A percentile compares a stretch with the other conserved stretches of the same genome.
Conservation (phyloP, 2,113 vertebrate species). For the Periophthalmodon schlosseri region DNA sequence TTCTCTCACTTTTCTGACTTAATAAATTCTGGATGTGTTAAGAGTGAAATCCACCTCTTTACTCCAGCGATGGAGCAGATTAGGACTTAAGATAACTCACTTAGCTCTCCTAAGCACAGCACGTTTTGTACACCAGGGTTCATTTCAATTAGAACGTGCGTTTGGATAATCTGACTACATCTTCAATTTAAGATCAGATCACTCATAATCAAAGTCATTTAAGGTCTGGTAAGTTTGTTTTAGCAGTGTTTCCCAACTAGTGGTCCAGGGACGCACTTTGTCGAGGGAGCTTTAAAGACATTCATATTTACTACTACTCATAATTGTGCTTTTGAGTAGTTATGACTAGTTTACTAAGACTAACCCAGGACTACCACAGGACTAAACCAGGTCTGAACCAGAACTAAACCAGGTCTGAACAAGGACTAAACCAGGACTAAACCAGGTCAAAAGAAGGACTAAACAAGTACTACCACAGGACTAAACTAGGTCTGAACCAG, state of each 20-base stretch:
- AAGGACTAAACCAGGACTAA: no score
- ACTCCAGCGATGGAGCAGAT: slow-evolving; percentile 47
- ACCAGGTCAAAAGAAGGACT: no score
- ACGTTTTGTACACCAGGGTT: slow-evolving; percentile 17
- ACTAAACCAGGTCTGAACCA: no score
- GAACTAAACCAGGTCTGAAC: no score
- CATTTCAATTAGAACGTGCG: slow-evolving; percentile 30
- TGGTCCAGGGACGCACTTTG: neutral
- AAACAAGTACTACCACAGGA: no score
- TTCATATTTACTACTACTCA: no score
- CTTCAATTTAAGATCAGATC: neutral
- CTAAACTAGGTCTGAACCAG: no score
- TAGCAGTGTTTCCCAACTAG: neutral
- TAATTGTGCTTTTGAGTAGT: no score
- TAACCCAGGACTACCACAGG: no score
- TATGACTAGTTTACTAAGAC: no score
- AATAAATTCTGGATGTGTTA: slow-evolving; percentile 47
- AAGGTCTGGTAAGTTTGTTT: slow-evolving; percentile 17
- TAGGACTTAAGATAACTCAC: slow-evolving; percentile 21
- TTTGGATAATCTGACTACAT: neutral
- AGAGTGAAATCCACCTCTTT: slow-evolving; percentile 51
- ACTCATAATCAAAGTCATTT: slow-evolving; percentile 8
- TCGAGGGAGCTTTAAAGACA: no score
- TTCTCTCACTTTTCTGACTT: slow-evolving; percentile 25
- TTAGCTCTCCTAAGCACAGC: slow-evolving; percentile 33